A percentile compares a stretch with the other conserved stretches of the same genome.
phyloP scores from a whole-genome alignment of 2,888 invertebrate species.

The Yponomeuta evonymella region DNA sequence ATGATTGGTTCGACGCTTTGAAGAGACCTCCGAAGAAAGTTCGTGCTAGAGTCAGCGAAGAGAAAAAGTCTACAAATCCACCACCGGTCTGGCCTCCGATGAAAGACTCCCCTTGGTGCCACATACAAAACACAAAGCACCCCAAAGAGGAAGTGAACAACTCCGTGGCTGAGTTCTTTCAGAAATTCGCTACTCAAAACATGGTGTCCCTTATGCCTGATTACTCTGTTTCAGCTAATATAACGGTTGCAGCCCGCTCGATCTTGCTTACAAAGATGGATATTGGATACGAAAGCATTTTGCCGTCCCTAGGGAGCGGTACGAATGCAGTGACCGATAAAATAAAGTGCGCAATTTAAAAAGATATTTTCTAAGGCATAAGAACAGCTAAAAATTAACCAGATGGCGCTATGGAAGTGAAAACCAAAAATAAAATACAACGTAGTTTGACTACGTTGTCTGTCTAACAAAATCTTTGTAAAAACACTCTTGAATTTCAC shows the following conservation, averaged over 20 bases:
- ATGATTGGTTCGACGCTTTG: neutral
- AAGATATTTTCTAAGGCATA: neutral
- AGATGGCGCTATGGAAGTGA: neutral
- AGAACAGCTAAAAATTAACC: neutral
- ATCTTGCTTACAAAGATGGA: neutral
- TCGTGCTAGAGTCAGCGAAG: neutral
- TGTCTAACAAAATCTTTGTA: no score
- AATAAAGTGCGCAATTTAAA: neutral
- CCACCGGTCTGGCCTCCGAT: constrained; percentile 1
- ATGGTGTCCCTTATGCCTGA: no score
- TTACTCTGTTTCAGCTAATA: no score
- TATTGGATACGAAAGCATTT: neutral
- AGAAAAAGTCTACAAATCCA: neutral
- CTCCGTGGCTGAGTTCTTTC: neutral
- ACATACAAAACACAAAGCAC: neutral
- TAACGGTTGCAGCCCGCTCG: neutral
- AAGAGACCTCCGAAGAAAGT: neutral
- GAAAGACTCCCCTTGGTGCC: neutral
- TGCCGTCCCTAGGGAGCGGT: neutral
- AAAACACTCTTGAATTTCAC: no score
- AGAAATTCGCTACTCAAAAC: neutral
- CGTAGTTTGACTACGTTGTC: no score
- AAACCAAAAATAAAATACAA: no score
- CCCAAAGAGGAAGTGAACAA: neutral
- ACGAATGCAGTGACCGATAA: neutral